phyloP scores from a whole-genome alignment of 2,888 invertebrate genomes.

The Papilio protenor region DNA sequence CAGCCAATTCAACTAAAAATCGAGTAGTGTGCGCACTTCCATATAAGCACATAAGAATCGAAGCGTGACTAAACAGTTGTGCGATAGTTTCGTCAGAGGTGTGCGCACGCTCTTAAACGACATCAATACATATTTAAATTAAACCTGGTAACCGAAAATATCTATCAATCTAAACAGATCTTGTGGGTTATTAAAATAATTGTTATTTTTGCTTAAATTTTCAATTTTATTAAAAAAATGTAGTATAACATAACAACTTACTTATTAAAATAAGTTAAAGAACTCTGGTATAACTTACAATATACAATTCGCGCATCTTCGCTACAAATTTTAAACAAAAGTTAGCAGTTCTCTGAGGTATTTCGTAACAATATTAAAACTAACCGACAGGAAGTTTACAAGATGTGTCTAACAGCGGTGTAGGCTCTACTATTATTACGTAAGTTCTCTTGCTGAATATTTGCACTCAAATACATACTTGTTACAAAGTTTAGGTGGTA shows the following conservation, averaged over 20 bases:
- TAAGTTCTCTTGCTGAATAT: slow-evolving; percentile 6
- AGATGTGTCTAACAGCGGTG: not conserved
- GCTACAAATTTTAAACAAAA: not conserved
- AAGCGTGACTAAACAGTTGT: too few species aligned
- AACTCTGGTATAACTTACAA: not conserved
- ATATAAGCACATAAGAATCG: too few species aligned
- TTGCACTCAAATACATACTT: slow-evolving; percentile 1
- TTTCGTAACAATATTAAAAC: not conserved
- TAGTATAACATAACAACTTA: not conserved
- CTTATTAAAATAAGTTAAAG: not conserved
- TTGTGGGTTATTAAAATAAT: too few species aligned
- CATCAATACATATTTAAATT: too few species aligned
- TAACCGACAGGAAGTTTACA: not conserved
- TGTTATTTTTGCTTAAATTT: too few species aligned
- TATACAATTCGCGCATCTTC: not conserved
- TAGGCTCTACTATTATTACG: not conserved
- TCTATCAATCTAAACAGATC: too few species aligned
- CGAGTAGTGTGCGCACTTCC: too few species aligned
- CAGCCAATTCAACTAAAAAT: too few species aligned
- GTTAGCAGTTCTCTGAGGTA: not conserved
- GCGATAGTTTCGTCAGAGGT: too few species aligned
- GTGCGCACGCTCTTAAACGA: too few species aligned
- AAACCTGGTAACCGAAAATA: too few species aligned
- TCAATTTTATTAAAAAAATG: not conserved
- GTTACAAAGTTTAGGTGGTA: slow-evolving; percentile 1